Evolutionary conservation across 2,113 vertebrate species (phyloP).

Genomic region (Stigmatopora nigra): DNA sequence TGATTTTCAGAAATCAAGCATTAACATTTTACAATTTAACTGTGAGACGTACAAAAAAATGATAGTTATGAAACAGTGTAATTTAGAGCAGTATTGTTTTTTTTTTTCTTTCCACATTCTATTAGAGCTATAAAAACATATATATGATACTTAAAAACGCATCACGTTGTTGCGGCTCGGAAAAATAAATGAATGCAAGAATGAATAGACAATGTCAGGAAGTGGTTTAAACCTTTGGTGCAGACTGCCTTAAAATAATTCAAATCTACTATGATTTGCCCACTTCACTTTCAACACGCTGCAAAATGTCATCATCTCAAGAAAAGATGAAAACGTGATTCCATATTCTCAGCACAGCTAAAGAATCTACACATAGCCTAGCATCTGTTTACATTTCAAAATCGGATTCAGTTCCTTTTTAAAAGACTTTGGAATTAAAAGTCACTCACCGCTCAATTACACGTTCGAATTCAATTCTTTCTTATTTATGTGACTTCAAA

Average conservation of each 20-base stretch:
- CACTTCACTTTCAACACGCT: no score
- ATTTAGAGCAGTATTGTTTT: slow-evolving; percentile 1
- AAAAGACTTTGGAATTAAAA: background rate
- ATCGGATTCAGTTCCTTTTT: slow-evolving; percentile 16
- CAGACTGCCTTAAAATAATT: no score
- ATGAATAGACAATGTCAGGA: no score
- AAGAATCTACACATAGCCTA: no score
- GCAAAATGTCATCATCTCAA: no score
- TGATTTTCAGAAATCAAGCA: slow-evolving; percentile 46
- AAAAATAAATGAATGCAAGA: no score
- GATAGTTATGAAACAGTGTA: background rate
- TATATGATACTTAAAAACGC: slow-evolving; percentile 3
- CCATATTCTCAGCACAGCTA: no score
- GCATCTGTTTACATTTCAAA: no score
- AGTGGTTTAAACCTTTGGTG: no score
- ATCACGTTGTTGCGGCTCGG: slow-evolving; percentile 1
- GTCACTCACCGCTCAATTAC: background rate
- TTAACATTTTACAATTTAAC: slow-evolving; percentile 20
- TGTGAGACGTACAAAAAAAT: background rate
- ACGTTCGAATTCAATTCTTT: background rate
- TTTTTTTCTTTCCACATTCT: background rate
- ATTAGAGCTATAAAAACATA: slow-evolving; percentile 5
- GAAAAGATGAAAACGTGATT: no score
- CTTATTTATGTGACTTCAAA: background rate
- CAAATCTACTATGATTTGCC: no score